Evolutionary conservation across 1,140 invertebrate species (phyloP), one percentile per base, ranked within the genome.

Genomic region (Aphelenchoides fujianensis): DNA sequence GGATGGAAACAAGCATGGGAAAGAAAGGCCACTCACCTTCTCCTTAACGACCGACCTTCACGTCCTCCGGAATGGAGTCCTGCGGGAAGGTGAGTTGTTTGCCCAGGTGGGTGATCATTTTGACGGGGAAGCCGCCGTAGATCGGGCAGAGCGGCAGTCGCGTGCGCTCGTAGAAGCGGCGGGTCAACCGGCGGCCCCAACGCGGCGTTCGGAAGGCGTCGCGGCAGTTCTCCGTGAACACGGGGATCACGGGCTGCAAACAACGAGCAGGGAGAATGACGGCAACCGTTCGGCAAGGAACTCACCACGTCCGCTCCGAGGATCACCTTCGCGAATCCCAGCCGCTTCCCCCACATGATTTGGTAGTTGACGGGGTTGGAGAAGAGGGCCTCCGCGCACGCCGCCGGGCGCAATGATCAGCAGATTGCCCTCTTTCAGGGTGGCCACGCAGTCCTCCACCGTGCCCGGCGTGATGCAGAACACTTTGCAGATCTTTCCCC

Each of bases 81-180:
- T 54, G 66, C 7, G 64, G 64, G 57, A 79, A 74, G 62, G 28
- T 68, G 19, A 82, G 71, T 28, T 76, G 75, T 41, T 62, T 73
- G 5, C 80, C 79, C 0, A 83, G 73, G 74, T 83, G 82, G 19
- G 82, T 83, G 53, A 81, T 61, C 80, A 98, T 88, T 87, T 98
- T 98, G 0, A 98, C 95, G 1, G 96, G 95, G 87, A 98, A 98
- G 37, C 94, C 93, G 30, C 96, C 96, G 87, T 96, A 98, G 68
- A 98, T 91, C 28, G 95, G 95, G 74, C 92, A 90, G 57, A 96
- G 88, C 12, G 96, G 96, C 75, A 97, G 88, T 72, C 91, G 89
- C 0, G 92, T 93, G 78, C 89, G 89, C 68, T 91, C 90, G 86
- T 91, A 92, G 16, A 93, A 71, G 71, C 84, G 82, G 64, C 87